These are phyloP conservation scores for Periophthalmus modestus DNA, from an alignment of 2,113 vertebrate genomes.

Conservation along the genomic window DNA sequence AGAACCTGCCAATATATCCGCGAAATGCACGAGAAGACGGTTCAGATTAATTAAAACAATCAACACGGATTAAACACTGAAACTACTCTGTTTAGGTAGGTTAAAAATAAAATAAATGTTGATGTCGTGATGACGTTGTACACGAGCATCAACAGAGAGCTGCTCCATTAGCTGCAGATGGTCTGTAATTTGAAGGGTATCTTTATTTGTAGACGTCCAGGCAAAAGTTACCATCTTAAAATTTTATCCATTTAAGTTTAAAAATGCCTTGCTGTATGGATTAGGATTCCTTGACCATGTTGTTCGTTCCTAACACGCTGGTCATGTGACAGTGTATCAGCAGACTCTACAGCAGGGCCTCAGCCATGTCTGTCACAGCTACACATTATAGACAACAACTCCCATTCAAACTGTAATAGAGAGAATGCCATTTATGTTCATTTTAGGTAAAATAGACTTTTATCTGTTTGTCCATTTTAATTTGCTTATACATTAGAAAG, in stretches of 20 bases:
- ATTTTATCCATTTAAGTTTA: neutral
- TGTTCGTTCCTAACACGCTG: constrained; percentile 11
- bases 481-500: neutral
- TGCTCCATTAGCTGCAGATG: constrained; percentile 15
- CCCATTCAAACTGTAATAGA: neutral
- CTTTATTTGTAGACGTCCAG: neutral
- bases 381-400: neutral
- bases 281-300: neutral
- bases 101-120: neutral
- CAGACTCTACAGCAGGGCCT: constrained; percentile 28
- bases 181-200: neutral
- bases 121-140: constrained; percentile 55
- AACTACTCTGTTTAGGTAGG: constrained; percentile 50
- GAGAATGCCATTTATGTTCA: neutral
- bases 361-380: neutral
- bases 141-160: constrained; percentile 40
- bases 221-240: neutral
- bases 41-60: constrained; percentile 22
- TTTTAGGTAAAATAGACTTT: too few relatives aligned
- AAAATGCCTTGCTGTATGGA: neutral
- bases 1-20: constrained; percentile 41
- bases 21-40: constrained; percentile 39
- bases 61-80: constrained; percentile 18
- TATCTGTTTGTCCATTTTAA: neutral
- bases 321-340: constrained; percentile 65